Conservation (phyloP, 2,113 vertebrate genomes). For the Pagrus major region DNA sequence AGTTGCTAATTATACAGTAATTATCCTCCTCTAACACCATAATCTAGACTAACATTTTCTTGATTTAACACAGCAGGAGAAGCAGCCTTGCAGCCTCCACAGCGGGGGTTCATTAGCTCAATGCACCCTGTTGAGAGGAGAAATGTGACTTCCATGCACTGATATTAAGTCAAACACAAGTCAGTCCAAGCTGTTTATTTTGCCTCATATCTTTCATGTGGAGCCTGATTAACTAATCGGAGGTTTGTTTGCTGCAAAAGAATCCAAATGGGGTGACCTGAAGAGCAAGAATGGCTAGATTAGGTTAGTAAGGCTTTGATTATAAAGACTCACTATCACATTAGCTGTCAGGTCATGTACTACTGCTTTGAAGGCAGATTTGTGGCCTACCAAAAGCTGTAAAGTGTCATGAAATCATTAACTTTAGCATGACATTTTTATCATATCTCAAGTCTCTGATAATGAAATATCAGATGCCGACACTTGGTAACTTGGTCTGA, state of each 20-base stretch:
- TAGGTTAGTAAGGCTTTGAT: neutral
- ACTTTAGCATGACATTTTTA: neutral
- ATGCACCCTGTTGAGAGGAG: constrained; percentile 34
- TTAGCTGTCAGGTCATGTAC: constrained; percentile 9
- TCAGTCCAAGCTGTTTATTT: constrained; percentile 25
- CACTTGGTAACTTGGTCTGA: neutral
- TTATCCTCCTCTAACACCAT: constrained; percentile 36
- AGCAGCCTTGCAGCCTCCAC: constrained; percentile 26
- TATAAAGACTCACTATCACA: neutral
- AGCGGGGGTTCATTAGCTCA: constrained; percentile 58
- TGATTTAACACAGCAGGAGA: constrained; percentile 39
- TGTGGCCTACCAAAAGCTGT: neutral
- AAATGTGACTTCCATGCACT: constrained; percentile 23
- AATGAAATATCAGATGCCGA: neutral
- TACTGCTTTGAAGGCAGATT: neutral
- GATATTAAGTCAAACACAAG: constrained; percentile 41
- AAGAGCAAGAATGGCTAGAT: neutral
- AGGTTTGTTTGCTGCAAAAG: constrained; percentile 5
- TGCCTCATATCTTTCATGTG: constrained; percentile 8
- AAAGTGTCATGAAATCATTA: neutral
- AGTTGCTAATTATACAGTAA: constrained; percentile 38
- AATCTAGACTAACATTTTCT: constrained; percentile 34
- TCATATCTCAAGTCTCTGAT: constrained; percentile 30
- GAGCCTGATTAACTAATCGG: neutral
- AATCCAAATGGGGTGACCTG: neutral